Evolutionary conservation across 2,888 invertebrate genomes (phyloP), one percentile per base, ranked within the genome.

Genomic region (Allacma fusca): DNA sequence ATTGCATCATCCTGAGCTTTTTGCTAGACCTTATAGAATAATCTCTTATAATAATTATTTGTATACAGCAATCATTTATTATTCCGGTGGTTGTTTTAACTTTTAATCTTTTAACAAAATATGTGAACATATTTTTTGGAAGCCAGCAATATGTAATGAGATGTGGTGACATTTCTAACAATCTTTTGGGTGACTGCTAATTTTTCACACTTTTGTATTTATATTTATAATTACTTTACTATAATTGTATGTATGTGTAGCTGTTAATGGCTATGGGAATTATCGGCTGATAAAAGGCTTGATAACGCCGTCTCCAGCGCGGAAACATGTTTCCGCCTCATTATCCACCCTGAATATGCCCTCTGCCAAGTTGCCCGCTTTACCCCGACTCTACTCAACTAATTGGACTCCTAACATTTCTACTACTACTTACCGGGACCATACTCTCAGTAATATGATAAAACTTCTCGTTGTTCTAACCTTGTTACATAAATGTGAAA

Each of bases 381-480:
- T 83, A 29, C 83, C 83, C 24, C 71, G 83, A 29, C 80, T 83
- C 26, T 83, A 83, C 75, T 83, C 83, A 16, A 83, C 83, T 40
- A 82, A 83, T 78, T 83, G 83, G 83, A 83, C 83, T n/a, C 83
- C 83, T 28, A 83, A 83, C 43, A 83, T 83, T 79, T 80, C 80
- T 40, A 62, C 71, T 19, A 68, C 69, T 34, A 80, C 83, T 57
- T 82, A 82, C 76, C 81, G 82, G 79, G 81, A 82, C 68, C 79
- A 80, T 34, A 77, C 81, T 69, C 76, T 77, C 75, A 80, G 80
- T 81, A 77, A 81, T 50, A 50, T 19, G n/a, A 19, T 19, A 50
- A 19, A 12, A 5, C 16, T 50, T 59, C 50, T 67, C 24, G 34
- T 44, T 69, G 23, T 34, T 34, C 4, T 34, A 7, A 34, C n/a